Evolutionary conservation across 2,113 vertebrate genomes (phyloP).

Genomic region (Semnopithecus entellus): DNA sequence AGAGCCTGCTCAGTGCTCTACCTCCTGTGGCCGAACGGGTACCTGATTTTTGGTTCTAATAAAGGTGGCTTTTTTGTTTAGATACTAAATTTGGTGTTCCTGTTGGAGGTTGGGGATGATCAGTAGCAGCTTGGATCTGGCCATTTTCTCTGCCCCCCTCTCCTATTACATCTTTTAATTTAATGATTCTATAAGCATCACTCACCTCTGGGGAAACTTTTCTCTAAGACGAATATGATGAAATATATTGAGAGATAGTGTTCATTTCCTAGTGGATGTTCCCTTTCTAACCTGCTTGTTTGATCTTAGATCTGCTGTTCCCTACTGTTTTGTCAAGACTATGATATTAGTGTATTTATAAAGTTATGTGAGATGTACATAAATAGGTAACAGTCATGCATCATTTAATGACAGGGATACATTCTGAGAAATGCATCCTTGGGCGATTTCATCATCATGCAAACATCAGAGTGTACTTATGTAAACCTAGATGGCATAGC

Average conservation of each 20-base stretch:
- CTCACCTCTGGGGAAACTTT: neutral
- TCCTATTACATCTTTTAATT: neutral
- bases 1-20: too few species aligned
- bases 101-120: too few species aligned
- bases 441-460: neutral
- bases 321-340: neutral
- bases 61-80: too few species aligned
- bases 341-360: neutral
- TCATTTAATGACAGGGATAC: neutral
- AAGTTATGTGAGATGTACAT: neutral
- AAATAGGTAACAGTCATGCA: neutral
- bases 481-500: neutral
- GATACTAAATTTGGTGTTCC: too few species aligned
- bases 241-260: neutral
- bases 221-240: neutral
- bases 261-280: neutral
- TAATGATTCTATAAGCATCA: neutral
- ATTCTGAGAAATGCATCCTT: neutral
- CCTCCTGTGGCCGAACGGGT: too few species aligned
- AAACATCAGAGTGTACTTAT: neutral
- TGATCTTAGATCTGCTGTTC: neutral
- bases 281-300: neutral
- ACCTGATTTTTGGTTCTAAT: too few species aligned
- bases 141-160: too few species aligned
- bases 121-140: too few species aligned